Evolutionary conservation across 64 coral and sea anemone genomes (phyloP), one percentile per base, ranked within the genome.

Genomic region (Orbicella faveolata): DNA sequence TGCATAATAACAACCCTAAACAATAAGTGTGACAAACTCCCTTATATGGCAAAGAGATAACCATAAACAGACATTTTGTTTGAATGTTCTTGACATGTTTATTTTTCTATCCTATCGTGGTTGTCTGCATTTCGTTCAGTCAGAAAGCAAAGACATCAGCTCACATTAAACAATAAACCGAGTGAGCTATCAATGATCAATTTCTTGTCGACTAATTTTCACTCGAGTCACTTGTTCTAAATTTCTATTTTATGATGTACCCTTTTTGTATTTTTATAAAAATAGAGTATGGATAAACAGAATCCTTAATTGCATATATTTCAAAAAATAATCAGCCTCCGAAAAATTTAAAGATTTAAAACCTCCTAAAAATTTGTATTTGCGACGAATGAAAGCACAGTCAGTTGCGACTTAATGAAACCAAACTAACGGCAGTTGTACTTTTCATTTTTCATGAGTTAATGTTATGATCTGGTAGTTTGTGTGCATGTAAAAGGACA

Each of bases 1-100:
- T 85, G 82, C 82, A 85, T 85, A 85, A 21, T 33, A 85, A 73
- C 20, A 17, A 25, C 82, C 18, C 18, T 73, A 2, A 10, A 85
- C 82, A 34, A 52, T 25, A 52, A 1, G 21, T 30, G 65, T 18
- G 0, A 41, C 8, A 16, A 67, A 84, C 34, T 20, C 9, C 41
- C 64, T 52, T 68, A 63, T 61, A 81, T 25, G 61, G 82, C 41
- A 12, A 85, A 73, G 14, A 52, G 19, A 73, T 85, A 48, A 48
- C 9, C n/a, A 68, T 72, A 26, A 81, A 64, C 34, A 82, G 63
- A 74, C 72, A 78, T 20, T 9, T n/a, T 78, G 75, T 78, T 78
- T 52, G 39, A 52, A 85, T 70, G 33, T 72, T 52, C 20, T 30
- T 14, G 34, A 72, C 23, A 70, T 14, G 35, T 14, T 25, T 12